Evolutionary conservation across 2,113 vertebrate genomes (phyloP).

Genomic region (Planiliza haematocheilus): DNA sequence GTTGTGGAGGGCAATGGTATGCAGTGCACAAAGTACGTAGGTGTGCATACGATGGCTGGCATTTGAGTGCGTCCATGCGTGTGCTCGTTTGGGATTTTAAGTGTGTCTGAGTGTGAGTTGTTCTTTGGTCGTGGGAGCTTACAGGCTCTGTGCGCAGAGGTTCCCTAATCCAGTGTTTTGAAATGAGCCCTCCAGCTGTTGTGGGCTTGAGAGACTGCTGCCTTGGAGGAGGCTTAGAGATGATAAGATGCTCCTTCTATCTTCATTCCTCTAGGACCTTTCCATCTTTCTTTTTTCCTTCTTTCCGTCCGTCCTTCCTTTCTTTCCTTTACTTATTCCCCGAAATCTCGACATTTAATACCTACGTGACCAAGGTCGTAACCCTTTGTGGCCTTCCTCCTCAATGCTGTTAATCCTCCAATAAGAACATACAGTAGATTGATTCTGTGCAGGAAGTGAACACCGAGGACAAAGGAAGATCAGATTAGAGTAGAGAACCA

Average conservation of each 20-base stretch:
- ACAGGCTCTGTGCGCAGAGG: slow-evolving; percentile 59
- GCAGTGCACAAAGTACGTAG: background rate
- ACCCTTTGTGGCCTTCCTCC: slow-evolving; percentile 23
- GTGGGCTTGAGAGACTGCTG: slow-evolving; percentile 67
- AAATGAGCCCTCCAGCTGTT: slow-evolving; percentile 78
- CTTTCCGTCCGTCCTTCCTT: background rate
- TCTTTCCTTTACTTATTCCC: background rate
- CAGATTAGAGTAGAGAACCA: slow-evolving; percentile 48
- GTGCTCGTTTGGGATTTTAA: slow-evolving; percentile 14
- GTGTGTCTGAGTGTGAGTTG: slow-evolving; percentile 9
- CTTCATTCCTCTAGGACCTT: slow-evolving; percentile 47
- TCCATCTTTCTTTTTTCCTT: slow-evolving; percentile 7
- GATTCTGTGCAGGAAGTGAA: slow-evolving; percentile 58
- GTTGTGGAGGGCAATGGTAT: slow-evolving; percentile 9
- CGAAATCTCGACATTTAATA: slow-evolving; percentile 25
- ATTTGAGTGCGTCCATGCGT: background rate
- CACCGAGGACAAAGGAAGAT: slow-evolving; percentile 52
- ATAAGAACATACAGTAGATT: slow-evolving; percentile 43
- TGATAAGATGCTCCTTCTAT: slow-evolving; percentile 65
- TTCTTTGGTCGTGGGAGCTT: slow-evolving; percentile 59
- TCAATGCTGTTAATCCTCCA: slow-evolving; percentile 44
- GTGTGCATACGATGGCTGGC: slow-evolving; percentile 4
- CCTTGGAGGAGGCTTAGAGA: slow-evolving; percentile 61
- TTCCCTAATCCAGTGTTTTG: slow-evolving; percentile 74
- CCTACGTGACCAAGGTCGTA: slow-evolving; percentile 4